These are phyloP conservation scores for Drosophila sucinea DNA, from an alignment of 1,140 invertebrate genomes.

Conservation along the genomic window DNA sequence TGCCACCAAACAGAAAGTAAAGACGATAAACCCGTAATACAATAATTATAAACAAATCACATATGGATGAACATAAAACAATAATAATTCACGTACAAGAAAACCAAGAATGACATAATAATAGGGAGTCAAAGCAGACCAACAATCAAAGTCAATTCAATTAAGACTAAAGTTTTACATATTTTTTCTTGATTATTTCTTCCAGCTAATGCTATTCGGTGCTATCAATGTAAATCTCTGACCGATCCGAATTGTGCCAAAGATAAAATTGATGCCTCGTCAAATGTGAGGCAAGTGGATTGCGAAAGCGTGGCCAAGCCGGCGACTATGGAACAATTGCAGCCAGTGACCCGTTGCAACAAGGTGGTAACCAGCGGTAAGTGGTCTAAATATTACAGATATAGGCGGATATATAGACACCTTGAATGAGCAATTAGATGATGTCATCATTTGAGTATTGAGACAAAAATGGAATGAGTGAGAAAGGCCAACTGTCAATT, in stretches of 20 bases:
- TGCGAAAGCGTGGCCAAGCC: conserved; percentile 65
- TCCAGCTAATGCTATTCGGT: conserved; percentile 72
- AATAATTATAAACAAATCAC: conserved; percentile 13
- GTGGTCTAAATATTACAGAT: conserved; percentile 22
- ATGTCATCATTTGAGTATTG: conserved; percentile 54
- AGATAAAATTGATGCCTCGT: conserved; percentile 61
- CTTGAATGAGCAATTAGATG: conserved; percentile 48
- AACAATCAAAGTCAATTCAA: conserved; percentile 6
- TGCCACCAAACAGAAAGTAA: background rate
- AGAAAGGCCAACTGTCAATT: conserved; percentile 49
- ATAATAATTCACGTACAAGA: conserved; percentile 53
- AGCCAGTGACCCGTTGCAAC: conserved; percentile 76
- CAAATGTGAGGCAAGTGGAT: conserved; percentile 66
- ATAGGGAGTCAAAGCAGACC: conserved; percentile 46
- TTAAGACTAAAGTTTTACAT: background rate
- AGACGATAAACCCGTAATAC: background rate
- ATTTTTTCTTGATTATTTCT: background rate
- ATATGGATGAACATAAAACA: conserved; percentile 8
- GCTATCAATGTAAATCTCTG: conserved; percentile 77
- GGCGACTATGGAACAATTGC: conserved; percentile 61
- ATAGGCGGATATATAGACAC: conserved; percentile 32
- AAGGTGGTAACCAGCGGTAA: conserved; percentile 79
- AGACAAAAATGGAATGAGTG: conserved; percentile 11
- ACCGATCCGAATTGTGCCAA: conserved; percentile 73
- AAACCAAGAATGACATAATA: conserved; percentile 5